A percentile compares a stretch with the other conserved stretches of the same genome.
phyloP scores from a whole-genome alignment of 2,113 vertebrate species.

The Arvicanthis niloticus region DNA sequence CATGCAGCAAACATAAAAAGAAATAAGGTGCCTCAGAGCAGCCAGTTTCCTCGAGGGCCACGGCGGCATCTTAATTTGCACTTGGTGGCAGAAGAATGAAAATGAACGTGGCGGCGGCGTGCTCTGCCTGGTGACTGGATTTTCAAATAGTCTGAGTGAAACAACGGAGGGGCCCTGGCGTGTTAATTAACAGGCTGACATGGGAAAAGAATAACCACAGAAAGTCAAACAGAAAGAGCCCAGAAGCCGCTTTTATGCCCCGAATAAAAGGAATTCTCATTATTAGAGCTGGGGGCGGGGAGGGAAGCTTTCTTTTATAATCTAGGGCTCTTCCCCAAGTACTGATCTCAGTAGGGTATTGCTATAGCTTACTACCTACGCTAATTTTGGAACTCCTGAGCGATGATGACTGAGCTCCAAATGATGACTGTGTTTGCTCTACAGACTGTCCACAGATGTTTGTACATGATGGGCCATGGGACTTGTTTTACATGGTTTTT shows the following conservation, averaged over 20 bases:
- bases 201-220: not conserved
- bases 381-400: rapidly evolving
- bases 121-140: not conserved
- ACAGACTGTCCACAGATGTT: not conserved
- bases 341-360: not conserved
- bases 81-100: slow-evolving; percentile 14
- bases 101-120: not conserved
- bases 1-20: not conserved
- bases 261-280: not conserved
- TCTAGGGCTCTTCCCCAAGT: not conserved
- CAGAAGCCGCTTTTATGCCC: not conserved
- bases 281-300: not conserved
- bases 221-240: not conserved
- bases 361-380: rapidly evolving
- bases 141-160: slow-evolving; percentile 26
- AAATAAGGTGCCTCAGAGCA: rapidly evolving
- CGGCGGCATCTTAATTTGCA: not conserved
- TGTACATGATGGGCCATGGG: rapidly evolving
- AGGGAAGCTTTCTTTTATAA: not conserved
- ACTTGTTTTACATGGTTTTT: rapidly evolving
- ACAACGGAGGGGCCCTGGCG: slow-evolving; percentile 46
- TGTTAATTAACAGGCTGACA: slow-evolving; percentile 61
- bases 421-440: not conserved
- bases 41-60: not conserved
- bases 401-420: rapidly evolving